Evolutionary conservation across 2,113 vertebrate genomes (phyloP).

Genomic region (Jaculus jaculus): DNA sequence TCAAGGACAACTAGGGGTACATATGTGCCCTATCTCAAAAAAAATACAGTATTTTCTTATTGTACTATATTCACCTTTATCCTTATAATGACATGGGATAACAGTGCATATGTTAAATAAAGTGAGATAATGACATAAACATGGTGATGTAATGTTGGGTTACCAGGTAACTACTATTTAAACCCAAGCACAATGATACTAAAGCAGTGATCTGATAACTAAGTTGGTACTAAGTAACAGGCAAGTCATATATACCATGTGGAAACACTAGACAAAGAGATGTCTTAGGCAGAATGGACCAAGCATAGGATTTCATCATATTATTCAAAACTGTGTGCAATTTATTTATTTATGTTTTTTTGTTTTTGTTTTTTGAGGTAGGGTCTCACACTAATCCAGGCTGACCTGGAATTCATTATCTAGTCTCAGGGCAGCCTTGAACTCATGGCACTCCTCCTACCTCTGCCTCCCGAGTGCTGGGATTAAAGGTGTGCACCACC

Average conservation of each 20-base stretch:
- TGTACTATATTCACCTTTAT: not conserved
- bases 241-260: not conserved
- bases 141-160: too few relatives aligned
- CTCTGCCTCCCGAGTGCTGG: too few relatives aligned
- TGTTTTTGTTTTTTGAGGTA: too few relatives aligned
- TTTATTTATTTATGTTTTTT: too few relatives aligned
- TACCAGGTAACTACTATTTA: not conserved
- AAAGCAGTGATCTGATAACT: not conserved
- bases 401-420: too few relatives aligned
- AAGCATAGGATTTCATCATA: not conserved
- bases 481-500: too few relatives aligned
- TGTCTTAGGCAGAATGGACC: not conserved
- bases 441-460: too few relatives aligned
- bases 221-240: not conserved
- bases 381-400: too few relatives aligned
- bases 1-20: not conserved
- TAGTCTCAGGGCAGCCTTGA: too few relatives aligned
- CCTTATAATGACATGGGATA: not conserved
- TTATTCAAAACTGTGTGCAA: not conserved
- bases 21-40: not conserved
- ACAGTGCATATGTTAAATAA: not conserved
- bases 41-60: not conserved
- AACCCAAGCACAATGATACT: not conserved
- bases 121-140: too few relatives aligned
- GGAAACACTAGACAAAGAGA: not conserved